Evolutionary conservation across 1,140 invertebrate genomes (phyloP).

Genomic region (Gryllus bimaculatus): DNA sequence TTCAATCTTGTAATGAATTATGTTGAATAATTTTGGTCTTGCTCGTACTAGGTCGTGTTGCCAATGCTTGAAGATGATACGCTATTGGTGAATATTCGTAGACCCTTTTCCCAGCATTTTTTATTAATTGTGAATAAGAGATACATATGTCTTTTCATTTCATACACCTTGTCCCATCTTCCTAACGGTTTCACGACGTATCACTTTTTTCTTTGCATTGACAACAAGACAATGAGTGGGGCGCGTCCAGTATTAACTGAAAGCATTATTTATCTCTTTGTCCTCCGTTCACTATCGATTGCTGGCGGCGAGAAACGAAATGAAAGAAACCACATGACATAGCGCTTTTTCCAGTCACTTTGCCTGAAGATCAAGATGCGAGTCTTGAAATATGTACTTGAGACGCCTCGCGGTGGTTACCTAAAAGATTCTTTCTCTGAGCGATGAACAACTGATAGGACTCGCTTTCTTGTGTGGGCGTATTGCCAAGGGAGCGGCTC

Average conservation of each 20-base stretch:
- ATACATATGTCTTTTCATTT: too few relatives aligned
- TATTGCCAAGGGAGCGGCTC: background rate
- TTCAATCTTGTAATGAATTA: background rate
- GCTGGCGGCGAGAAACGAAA: background rate
- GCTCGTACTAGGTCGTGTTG: background rate
- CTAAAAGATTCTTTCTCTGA: background rate
- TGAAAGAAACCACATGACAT: background rate
- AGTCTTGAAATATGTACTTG: background rate
- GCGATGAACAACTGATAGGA: background rate
- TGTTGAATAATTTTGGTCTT: background rate
- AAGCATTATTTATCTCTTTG: background rate
- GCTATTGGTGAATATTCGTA: background rate
- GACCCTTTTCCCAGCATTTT: background rate
- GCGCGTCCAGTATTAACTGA: background rate
- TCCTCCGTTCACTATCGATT: background rate
- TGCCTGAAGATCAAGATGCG: background rate
- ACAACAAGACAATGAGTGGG: background rate
- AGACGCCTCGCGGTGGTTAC: background rate
- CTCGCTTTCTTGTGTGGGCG: background rate
- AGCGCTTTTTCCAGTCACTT: background rate
- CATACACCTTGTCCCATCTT: too few relatives aligned
- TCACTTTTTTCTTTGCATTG: background rate
- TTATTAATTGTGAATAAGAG: too few relatives aligned
- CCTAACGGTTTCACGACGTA: too few relatives aligned
- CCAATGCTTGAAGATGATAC: background rate